phyloP scores from a whole-genome alignment of 2,797 vertebrate species.

The Nyctibius grandis region DNA sequence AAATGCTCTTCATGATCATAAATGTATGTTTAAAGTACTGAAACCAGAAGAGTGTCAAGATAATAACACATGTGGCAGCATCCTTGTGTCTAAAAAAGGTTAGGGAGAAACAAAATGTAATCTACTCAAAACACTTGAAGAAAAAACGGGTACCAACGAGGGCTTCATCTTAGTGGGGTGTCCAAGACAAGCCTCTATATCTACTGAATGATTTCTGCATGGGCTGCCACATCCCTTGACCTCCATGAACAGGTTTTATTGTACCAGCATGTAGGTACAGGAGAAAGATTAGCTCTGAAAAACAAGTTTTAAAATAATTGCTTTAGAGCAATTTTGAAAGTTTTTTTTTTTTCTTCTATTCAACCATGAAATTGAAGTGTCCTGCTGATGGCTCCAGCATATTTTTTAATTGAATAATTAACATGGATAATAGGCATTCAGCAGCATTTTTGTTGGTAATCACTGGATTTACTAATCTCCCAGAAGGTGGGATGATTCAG shows the following conservation, averaged over 20 bases:
- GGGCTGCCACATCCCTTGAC: neutral
- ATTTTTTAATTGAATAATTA: constrained; percentile 60
- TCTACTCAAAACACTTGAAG: neutral
- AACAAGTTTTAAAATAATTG: constrained; percentile 31
- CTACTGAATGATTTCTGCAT: neutral
- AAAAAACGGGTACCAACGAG: neutral
- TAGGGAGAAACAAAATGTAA: neutral
- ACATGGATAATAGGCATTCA: constrained; percentile 25
- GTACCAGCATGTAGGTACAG: neutral
- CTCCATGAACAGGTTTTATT: neutral
- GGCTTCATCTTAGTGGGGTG: neutral
- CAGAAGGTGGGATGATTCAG: constrained; percentile 59
- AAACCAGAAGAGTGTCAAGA: neutral
- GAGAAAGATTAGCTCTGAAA: neutral
- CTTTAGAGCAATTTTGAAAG: constrained; percentile 16
- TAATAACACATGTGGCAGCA: neutral
- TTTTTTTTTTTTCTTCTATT: neutral
- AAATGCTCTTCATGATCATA: neutral
- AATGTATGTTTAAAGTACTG: neutral
- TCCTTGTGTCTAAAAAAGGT: neutral
- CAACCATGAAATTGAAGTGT: constrained; percentile 29
- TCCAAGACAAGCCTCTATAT: neutral
- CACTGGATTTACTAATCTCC: constrained; percentile 39
- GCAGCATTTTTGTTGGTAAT: constrained; percentile 6
- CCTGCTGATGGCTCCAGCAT: constrained; percentile 47